Evolutionary conservation across 2,888 invertebrate species (phyloP), one percentile per base, ranked within the genome.

Genomic region (Apotomis capreana): DNA sequence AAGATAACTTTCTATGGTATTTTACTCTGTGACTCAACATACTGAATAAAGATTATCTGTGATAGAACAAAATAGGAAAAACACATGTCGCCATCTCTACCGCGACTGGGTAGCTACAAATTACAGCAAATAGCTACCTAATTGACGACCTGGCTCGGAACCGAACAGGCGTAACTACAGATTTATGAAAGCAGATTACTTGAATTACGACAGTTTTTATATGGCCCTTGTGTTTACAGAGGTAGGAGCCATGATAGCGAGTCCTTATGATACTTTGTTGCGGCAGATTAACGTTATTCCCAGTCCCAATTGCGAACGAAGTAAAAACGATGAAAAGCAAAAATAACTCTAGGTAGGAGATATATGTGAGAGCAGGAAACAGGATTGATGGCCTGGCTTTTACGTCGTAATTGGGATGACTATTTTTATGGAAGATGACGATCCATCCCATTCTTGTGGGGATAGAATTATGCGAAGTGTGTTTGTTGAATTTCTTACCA

Each of bases 61-160:
- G 52, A 57, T 57, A 52, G 62, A 57, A 46, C 46, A 46, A 57
- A 65, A 65, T 65, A 55, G 57, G 46, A 65, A 65, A 65, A 55
- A 65, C 65, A 65, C 65, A 65, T 65, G 55, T 57, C 55, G 55
- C 55, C 65, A 57, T 65, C 55, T 46, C n/a, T 65, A 44, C 46
- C 15, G 26, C 55, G 55, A 65, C 65, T 55, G 40, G 46, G 65
- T 58, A 65, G 57, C 57, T 62, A 71, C 67, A 68, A 71, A 71
- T 71, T 71, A 67, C 67, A 49, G 61, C 61, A 71, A 71, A 71
- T 68, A 71, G 60, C 61, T 71, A 62, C 57, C 71, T 68, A 68
- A 71, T 68, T 71, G 67, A 71, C 67, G 71, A 71, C 60, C 46
- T 26, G 0, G 9, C 71, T 61, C 36, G 44, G 13, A 62, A 55